These are phyloP conservation scores for Guaruba guarouba DNA, from an alignment of 2,113 vertebrate genomes.

Conservation along the genomic window DNA sequence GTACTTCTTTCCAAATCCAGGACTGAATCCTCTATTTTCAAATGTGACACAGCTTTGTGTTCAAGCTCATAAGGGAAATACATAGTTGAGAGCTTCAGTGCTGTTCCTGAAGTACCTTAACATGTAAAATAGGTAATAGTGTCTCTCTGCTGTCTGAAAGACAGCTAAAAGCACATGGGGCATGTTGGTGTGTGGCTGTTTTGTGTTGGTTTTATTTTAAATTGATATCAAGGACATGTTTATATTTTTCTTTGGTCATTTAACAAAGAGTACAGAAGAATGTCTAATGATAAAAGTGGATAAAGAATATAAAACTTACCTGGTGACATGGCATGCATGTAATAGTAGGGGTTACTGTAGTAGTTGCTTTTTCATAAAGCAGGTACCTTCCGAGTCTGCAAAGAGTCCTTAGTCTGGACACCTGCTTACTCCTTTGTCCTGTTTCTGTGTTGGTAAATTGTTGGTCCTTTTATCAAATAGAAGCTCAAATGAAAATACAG, in stretches of 20 bases:
- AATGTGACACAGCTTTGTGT: not conserved
- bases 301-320: not conserved
- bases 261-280: not conserved
- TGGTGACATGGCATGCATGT: not conserved
- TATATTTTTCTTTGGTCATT: not conserved
- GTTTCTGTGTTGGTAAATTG: not conserved
- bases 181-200: not conserved
- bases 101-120: not conserved
- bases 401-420: not conserved
- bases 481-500: not conserved
- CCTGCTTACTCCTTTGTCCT: not conserved
- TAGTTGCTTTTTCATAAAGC: not conserved
- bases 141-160: not conserved
- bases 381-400: not conserved
- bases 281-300: not conserved
- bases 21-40: not conserved
- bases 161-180: not conserved
- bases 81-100: not conserved
- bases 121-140: not conserved
- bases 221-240: not conserved
- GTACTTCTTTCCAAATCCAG: not conserved
- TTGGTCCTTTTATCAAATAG: not conserved
- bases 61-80: not conserved
- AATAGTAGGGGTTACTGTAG: not conserved
- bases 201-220: not conserved